Evolutionary conservation across 2,113 vertebrate genomes (phyloP).

Genomic region (Crotalus horridus): DNA sequence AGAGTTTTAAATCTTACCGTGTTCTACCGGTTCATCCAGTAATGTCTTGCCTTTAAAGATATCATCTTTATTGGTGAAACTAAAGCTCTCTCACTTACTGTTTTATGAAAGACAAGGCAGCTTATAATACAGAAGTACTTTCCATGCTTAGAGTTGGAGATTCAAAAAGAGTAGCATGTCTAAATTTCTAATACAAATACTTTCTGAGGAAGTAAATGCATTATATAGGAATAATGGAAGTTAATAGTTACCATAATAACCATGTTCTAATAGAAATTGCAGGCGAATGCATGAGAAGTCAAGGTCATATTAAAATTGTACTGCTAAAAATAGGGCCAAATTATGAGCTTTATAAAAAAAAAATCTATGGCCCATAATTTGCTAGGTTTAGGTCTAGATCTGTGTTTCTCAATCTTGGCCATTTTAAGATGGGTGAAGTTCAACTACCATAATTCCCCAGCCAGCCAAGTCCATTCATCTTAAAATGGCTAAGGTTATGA

Average conservation of each 20-base stretch:
- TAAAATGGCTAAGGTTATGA: neutral
- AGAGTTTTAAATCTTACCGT: neutral
- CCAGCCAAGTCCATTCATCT: neutral
- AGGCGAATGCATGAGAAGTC: neutral
- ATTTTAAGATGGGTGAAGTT: neutral
- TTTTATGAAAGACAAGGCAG: neutral
- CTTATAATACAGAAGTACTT: neutral
- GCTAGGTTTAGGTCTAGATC: neutral
- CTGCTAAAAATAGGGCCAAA: neutral
- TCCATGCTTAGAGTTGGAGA: neutral
- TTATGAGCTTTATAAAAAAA: neutral
- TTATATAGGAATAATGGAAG: neutral
- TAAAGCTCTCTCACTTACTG: accelerated
- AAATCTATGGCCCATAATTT: neutral
- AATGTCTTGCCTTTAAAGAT: constrained; percentile 3
- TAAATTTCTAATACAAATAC: constrained; percentile 1
- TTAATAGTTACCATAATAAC: neutral
- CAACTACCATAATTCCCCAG: neutral
- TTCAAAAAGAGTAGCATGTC: neutral
- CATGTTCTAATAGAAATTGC: neutral
- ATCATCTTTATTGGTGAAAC: constrained; percentile 13
- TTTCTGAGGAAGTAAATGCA: neutral
- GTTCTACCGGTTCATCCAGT: constrained; percentile 6
- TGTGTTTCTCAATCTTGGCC: neutral
- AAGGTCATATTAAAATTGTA: neutral